Percentiles rank a stretch among this genome's conserved stretches.
Evolutionary conservation across 2,113 vertebrate species (phyloP).

Genomic region (Lophochroa leadbeateri): DNA sequence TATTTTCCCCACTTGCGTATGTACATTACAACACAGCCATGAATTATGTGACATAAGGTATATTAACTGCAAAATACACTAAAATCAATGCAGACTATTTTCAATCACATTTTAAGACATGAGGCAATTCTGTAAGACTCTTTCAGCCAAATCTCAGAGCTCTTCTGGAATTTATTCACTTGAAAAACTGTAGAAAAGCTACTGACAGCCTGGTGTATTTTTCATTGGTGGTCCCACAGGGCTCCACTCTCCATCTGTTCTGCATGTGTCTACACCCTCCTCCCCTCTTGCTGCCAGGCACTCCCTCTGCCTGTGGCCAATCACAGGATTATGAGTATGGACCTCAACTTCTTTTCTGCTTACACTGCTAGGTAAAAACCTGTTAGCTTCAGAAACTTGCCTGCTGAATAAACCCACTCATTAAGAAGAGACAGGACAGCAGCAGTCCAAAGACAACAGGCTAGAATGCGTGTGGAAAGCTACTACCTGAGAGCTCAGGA

Average conservation of each 20-base stretch:
- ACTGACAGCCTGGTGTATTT: background rate
- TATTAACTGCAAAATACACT: background rate
- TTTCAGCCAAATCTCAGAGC: background rate
- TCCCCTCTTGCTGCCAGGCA: background rate
- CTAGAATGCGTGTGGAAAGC: background rate
- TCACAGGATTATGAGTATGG: background rate
- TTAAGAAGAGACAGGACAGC: background rate
- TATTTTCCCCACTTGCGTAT: conserved; percentile 12
- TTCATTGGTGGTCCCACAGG: background rate
- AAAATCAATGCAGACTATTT: background rate
- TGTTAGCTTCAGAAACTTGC: background rate
- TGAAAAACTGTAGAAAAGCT: background rate
- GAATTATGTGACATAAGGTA: background rate
- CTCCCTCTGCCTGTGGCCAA: background rate
- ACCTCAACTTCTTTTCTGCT: background rate
- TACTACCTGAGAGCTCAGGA: background rate
- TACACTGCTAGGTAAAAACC: background rate
- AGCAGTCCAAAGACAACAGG: background rate
- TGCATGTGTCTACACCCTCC: background rate
- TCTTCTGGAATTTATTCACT: background rate
- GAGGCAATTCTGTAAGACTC: background rate
- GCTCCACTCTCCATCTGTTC: background rate
- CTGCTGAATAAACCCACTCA: background rate
- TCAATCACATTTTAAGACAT: background rate
- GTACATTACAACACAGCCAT: background rate